phyloP scores from a whole-genome alignment of 2,888 invertebrate species.

The Alloplasta piceator region DNA sequence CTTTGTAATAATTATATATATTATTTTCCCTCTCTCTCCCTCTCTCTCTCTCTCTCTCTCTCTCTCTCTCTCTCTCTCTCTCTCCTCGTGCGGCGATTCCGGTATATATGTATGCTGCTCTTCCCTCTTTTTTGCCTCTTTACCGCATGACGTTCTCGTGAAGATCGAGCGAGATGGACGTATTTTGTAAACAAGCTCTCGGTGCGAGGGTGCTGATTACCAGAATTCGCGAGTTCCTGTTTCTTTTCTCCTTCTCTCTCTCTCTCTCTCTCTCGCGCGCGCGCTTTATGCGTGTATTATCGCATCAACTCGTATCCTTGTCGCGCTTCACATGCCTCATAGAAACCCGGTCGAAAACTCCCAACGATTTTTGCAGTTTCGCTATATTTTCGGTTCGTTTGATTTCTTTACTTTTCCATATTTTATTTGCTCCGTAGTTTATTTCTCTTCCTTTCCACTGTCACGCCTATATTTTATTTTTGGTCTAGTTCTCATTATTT shows the following conservation, averaged over 20 bases:
- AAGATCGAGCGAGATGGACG: conserved; percentile 69
- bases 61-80: conserved; percentile 30
- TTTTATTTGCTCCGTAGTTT: no score
- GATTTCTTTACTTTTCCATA: no score
- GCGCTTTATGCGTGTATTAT: conserved; percentile 4
- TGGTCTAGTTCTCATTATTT: no score
- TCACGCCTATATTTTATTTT: no score
- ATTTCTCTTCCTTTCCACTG: no score
- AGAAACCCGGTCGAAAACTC: conserved; percentile 40
- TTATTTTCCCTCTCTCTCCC: conserved; percentile 18
- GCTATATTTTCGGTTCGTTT: no score
- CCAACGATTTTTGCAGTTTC: neutral
- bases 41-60: conserved; percentile 24
- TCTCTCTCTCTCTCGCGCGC: conserved; percentile 39
- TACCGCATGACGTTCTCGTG: conserved; percentile 18
- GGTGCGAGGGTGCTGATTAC: conserved; percentile 73
- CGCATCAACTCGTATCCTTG: neutral
- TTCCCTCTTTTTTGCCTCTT: no score
- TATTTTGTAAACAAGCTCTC: conserved; percentile 76
- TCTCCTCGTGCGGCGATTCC: conserved; percentile 56
- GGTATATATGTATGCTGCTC: no score
- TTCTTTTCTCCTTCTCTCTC: conserved; percentile 58
- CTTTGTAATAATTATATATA: neutral
- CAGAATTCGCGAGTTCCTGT: conserved; percentile 71
- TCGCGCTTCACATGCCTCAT: conserved; percentile 17